Percentiles rank a stretch among this genome's conserved stretches.
Conservation (phyloP, 2,113 vertebrate genomes). For the Azemiops feae region DNA sequence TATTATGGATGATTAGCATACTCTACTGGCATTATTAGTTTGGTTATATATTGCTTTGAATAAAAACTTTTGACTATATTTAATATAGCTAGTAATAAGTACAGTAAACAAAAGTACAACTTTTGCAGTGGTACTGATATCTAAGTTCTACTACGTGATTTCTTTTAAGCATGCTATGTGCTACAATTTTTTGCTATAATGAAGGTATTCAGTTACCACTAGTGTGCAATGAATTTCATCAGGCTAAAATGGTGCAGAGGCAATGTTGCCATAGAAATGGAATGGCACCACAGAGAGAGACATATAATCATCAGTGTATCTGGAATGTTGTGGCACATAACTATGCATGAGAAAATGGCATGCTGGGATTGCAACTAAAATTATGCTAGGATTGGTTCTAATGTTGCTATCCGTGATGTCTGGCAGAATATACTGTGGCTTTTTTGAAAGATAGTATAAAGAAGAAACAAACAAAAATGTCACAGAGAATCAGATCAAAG, state of each 20-base stretch:
- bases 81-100: background rate
- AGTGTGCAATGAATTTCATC: slow-evolving; percentile 28
- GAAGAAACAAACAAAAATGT: slow-evolving; percentile 35
- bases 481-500: background rate
- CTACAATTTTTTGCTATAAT: slow-evolving; percentile 15
- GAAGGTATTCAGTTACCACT: background rate
- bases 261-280: slow-evolving; percentile 57
- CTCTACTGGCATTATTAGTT: background rate
- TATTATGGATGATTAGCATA: background rate
- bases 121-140: background rate
- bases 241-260: slow-evolving; percentile 11
- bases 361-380: slow-evolving; percentile 47
- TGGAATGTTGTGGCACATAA: slow-evolving; percentile 27
- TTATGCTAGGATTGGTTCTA: slow-evolving; percentile 33
- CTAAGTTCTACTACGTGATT: background rate
- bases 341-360: slow-evolving; percentile 47
- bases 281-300: slow-evolving; percentile 23
- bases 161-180: background rate
- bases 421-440: slow-evolving; percentile 15
- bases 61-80: background rate
- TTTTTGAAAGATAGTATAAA: slow-evolving; percentile 28
- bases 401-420: slow-evolving; percentile 29
- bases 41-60: slow-evolving; percentile 2
- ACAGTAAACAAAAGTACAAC: background rate
- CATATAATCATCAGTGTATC: slow-evolving; percentile 24